Evolutionary conservation across 92 coral and sea anemone genomes (phyloP), one percentile per base, ranked within the genome.

Genomic region (Zoanthus sociatus): DNA sequence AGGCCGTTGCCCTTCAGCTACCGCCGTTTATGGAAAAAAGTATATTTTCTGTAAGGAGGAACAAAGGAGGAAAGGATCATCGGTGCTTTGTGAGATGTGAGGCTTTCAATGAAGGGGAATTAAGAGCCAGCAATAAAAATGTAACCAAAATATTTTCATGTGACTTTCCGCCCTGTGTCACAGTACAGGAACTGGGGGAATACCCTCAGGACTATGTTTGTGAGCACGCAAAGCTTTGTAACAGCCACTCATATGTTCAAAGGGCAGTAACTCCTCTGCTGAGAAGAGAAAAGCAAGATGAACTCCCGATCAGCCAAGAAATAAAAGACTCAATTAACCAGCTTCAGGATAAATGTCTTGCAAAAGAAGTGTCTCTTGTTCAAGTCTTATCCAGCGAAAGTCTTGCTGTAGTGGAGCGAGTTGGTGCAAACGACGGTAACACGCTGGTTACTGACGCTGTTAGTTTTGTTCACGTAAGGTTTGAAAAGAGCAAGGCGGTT

Each of bases 401-500:
- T 30, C 89, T 97, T 66, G 98, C 92, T 16, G 98, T 97, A 7
- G 95, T 95, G 4, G 98, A 97, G 26, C 94, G 91, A 70, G 84
- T 93, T 18, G 87, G 92, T 44, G 84, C 76, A 5, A 91, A 90
- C n/a, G 85, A 84, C 76, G 92, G 89, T 45, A 88, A 87, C 66
- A 64, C 91, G n/a, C 64, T 88, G 3, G 90, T 78, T 54, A 72
- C 85, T 3, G 94, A 91, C 64, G 63, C 82, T 31, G 78, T 91
- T 32, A 91, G 92, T 73, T 97, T 96, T 84, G 96, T 97, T 17
- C 99, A 97, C 73, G 95, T 97, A 54, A 91, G 98, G 42, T 97
- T 97, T 90, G 99, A 95, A 92, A 95, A 93, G 50, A 86, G 79
- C 76, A 93, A 86, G 79, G 89, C 93, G n/a, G 87, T 71, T 11